Evolutionary conservation across 92 coral and sea anemone species (phyloP), one percentile per base, ranked within the genome.

Genomic region (Galaxea fascicularis): DNA sequence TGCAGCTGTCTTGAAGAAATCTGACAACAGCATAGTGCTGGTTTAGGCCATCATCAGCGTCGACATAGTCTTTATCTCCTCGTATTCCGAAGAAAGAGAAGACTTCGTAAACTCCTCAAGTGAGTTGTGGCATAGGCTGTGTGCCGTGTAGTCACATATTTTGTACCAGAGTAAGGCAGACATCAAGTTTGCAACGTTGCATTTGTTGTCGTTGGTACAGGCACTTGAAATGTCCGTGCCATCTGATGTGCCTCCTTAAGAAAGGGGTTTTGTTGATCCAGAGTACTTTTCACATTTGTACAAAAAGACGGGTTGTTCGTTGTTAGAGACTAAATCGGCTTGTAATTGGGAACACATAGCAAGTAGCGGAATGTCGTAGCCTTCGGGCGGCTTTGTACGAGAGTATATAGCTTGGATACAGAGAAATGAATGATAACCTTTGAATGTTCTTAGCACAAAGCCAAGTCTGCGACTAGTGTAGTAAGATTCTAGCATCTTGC

Each of bases 91-190:
- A 26, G 41, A 1, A 4, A 52, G 12, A 6, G 15, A 29, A 10
- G 56, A 39, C 16, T 44, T 46, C 0, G 27, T 18, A 10, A 14
- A 10, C 27, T 81, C 53, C 1, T 6, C 59, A 30, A 65, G 68
- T 11, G 18, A 17, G 26, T 77, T 84, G 17, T 47, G 70, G 73
- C 93, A 89, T 30, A 89, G 73, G 52, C 89, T 26, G 2, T 57
- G 77, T 44, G 77, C 86, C 35, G 85, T 67, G 57, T 68, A 46
- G n/a, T 78, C 76, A 27, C 87, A 78, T 1, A 73, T 22, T 25
- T 65, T 85, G 71, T 89, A 79, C 93, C 93, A 89, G 0, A 85
- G 83, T 21, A 89, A 47, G 6, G 90, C 86, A 21, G 49, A 54
- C 89, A 89, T 85, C 72, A 79, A 64, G 0, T 79, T 73, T 25